Conservation (phyloP, 2,888 invertebrate species). For the Machimus rusticus region DNA sequence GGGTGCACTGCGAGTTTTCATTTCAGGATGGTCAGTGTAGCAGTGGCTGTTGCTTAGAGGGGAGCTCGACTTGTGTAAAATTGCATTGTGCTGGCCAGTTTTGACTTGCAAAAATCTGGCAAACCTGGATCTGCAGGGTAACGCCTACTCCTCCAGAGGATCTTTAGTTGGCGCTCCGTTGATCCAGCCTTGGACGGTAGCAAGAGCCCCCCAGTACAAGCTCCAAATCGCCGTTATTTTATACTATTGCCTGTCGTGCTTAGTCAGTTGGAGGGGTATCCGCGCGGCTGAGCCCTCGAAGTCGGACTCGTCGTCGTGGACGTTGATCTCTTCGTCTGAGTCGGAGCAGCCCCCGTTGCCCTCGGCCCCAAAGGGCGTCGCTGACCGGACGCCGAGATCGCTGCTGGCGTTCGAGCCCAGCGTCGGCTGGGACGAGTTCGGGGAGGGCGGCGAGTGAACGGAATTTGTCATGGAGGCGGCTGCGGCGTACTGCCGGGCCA, state of each 20-base stretch:
- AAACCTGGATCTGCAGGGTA: background rate
- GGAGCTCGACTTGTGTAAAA: background rate
- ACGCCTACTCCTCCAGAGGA: background rate
- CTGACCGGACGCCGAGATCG: background rate
- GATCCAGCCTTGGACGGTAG: background rate
- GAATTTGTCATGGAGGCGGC: slow-evolving; percentile 50
- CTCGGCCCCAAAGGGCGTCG: background rate
- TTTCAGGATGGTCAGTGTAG: background rate
- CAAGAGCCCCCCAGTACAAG: background rate
- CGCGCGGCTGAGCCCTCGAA: slow-evolving; percentile 56
- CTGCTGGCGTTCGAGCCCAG: background rate
- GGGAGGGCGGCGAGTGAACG: slow-evolving; percentile 21
- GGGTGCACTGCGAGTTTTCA: background rate
- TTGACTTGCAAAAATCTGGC: background rate
- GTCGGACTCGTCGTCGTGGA: slow-evolving; percentile 77
- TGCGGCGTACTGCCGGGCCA: slow-evolving; percentile 57
- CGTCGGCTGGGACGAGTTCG: slow-evolving; percentile 17
- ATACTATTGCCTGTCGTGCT: slow-evolving; percentile 55
- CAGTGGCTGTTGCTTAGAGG: background rate
- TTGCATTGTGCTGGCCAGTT: background rate
- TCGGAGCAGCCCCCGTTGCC: slow-evolving; percentile 55
- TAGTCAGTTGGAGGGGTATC: slow-evolving; percentile 59
- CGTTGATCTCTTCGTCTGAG: slow-evolving; percentile 81
- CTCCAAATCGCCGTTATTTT: background rate
- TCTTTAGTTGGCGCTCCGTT: background rate